Conservation (phyloP, 2,113 vertebrate genomes). For the Ceyx margarethae region DNA sequence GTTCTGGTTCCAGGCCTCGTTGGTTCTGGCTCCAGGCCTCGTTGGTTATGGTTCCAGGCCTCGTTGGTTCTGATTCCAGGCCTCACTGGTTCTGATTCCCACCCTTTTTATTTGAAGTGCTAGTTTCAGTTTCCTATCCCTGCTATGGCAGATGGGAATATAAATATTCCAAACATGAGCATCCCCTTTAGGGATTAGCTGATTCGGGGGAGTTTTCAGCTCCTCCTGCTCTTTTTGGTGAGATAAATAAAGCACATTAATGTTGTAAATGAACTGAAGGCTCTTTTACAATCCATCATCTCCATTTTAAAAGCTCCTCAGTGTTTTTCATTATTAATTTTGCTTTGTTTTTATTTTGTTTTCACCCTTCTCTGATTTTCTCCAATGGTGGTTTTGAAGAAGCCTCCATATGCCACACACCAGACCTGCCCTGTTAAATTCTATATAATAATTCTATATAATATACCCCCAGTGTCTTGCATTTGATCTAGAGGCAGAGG, state of each 20-base stretch:
- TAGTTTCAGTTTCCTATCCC: not conserved
- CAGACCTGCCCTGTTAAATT: no score
- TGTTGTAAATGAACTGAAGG: not conserved
- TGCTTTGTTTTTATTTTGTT: not conserved
- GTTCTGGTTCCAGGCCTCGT: no score
- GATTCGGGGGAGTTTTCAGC: not conserved
- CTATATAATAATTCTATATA: no score
- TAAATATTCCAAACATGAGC: not conserved
- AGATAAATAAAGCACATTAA: not conserved
- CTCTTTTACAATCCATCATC: not conserved
- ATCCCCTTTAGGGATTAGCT: slow-evolving; percentile 12
- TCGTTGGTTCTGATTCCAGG: no score
- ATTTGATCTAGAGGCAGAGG: not conserved
- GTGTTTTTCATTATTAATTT: not conserved
- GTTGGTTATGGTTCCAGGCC: no score
- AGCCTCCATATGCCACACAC: no score
- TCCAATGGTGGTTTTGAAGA: not conserved
- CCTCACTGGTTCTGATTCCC: not conserved
- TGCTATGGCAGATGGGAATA: slow-evolving; percentile 16
- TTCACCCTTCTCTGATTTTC: not conserved
- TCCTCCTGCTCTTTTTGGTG: not conserved
- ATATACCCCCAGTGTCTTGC: not conserved
- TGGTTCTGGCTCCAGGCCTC: no score
- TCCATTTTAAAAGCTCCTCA: not conserved
- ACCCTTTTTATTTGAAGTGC: not conserved